Evolutionary conservation across 2,888 invertebrate genomes (phyloP).

Genomic region (Odiellus spinosus): DNA sequence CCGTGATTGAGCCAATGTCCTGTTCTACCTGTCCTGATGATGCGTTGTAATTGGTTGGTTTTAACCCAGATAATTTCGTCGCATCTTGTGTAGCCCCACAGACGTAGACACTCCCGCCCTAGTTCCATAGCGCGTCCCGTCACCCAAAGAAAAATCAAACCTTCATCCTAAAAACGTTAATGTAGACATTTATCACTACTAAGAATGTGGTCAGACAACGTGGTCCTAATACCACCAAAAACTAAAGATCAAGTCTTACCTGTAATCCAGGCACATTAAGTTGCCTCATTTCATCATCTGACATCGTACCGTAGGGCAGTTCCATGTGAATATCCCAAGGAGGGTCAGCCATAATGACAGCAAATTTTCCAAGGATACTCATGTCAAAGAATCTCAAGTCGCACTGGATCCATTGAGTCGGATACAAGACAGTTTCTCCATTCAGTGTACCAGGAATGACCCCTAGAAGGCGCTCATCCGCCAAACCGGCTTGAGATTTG

Average conservation of each 20-base stretch:
- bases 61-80: constrained; percentile 99
- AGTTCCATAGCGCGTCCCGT: constrained; percentile 94
- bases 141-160: constrained; percentile 93
- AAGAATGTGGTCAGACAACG: too few species aligned
- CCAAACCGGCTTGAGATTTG: too few species aligned
- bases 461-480: too few species aligned
- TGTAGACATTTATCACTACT: too few species aligned
- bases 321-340: constrained; percentile 99
- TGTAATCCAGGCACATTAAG: constrained; percentile 84
- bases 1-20: constrained; percentile 99
- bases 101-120: constrained; percentile 80
- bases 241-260: too few species aligned
- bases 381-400: constrained; percentile 81
- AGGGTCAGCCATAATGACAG: constrained; percentile 96
- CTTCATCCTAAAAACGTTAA: too few species aligned
- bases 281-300: constrained; percentile 94
- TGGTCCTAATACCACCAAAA: too few species aligned
- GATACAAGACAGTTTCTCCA: constrained; percentile 40
- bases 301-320: constrained; percentile 94
- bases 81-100: constrained; percentile 93
- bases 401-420: constrained; percentile 93
- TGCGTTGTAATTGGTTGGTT: constrained; percentile 91
- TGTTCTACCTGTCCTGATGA: constrained; percentile 88
- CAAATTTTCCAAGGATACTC: constrained; percentile 85
- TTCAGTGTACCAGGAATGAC: too few species aligned